Conservation (phyloP, 2,113 vertebrate genomes). For the Ammodramus savannarum region DNA sequence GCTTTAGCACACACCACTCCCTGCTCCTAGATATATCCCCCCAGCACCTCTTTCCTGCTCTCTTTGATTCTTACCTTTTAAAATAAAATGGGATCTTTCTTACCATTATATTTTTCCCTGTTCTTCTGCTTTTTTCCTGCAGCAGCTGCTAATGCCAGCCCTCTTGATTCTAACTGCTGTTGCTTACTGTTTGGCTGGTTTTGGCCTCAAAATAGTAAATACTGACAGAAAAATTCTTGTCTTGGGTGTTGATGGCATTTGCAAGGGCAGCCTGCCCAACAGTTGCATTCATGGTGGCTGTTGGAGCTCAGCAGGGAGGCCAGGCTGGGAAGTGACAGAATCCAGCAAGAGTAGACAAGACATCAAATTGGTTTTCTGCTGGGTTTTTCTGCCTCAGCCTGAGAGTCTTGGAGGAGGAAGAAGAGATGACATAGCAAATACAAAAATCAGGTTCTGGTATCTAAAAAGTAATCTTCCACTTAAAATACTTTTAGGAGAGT, state of each 20-base stretch:
- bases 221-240: neutral
- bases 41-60: neutral
- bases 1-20: accelerated
- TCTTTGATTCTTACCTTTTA: neutral
- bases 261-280: neutral
- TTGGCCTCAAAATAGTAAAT: neutral
- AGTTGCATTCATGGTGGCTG: neutral
- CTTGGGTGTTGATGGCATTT: neutral
- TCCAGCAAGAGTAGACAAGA: neutral
- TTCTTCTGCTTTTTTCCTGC: neutral
- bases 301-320: neutral
- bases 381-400: neutral
- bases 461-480: neutral
- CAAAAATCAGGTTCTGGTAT: neutral
- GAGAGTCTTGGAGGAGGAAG: neutral
- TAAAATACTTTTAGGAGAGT: neutral
- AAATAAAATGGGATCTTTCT: neutral
- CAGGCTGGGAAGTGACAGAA: neutral
- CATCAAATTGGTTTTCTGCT: neutral
- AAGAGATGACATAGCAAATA: neutral
- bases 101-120: neutral
- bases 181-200: neutral
- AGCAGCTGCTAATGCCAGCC: neutral
- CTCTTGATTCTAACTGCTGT: neutral
- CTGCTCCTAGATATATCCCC: neutral